Base-by-base conservation (phyloP, 2,797 vertebrate genomes). In the Xenopus petersii region DNA sequence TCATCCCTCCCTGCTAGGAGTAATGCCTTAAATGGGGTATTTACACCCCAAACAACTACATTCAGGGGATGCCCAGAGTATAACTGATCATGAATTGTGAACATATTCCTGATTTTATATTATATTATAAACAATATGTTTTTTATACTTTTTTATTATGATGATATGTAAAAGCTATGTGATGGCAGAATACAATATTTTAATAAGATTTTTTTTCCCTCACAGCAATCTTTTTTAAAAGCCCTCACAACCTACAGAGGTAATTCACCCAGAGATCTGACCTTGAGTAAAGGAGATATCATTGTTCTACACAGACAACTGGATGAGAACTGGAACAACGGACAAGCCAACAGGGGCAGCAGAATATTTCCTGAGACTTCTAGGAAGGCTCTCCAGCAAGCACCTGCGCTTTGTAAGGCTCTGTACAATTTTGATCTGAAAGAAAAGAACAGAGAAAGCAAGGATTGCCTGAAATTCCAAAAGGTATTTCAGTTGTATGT, bases 351-450 rank as follows among this genome's bases (percentile, higher is more conserved):
- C 16, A 87, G 91, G 0, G 59, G 75, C 81, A 86, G 85, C 0
- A 90, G 89, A 0, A 82, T 90, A 0, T 85, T 93, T 83, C 88
- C 92, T 0, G 86, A 85, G 73, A 88, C 85, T 81, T 83, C 85
- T 0, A 90, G 90, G 71, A 91, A 93, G 71, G 91, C 92, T 26
- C 84, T 88, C 66, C 89, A 90, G 16, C 91, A 90, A 77, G 87
- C 89, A 0, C 87, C 75, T 3, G 88, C 94, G 1, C 91, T 96
- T 11, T 93, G 94, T 86, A 93, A 91, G 79, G 94, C 93, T 0
- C 91, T 96, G 68, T 93, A 84, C 65, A 88, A 95, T 90, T 94
- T 94, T 0, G 91, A 92, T 64, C 86, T 91, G 12, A 89, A 89
- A 63, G 83, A 91, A 75, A 91, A 90, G 77, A 88, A 91, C 65